These are phyloP conservation scores for Oreonectes daqikongensis DNA, from an alignment of 2,797 vertebrate genomes.

Conservation along the genomic window DNA sequence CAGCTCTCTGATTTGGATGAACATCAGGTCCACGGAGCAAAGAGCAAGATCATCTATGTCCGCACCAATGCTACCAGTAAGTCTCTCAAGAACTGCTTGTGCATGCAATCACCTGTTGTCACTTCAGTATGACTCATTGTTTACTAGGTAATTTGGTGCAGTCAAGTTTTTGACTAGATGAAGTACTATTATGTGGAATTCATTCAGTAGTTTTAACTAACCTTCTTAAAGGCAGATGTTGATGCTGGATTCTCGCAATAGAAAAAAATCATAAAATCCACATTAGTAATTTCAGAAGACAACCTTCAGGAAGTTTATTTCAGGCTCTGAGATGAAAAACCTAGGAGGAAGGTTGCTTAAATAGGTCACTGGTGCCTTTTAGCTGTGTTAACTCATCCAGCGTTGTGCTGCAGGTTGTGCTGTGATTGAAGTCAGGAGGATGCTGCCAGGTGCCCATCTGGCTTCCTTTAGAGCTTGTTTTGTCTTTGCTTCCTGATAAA, in stretches of 20 bases:
- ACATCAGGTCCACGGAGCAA: slow-evolving; percentile 89
- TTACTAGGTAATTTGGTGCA: too few relatives aligned
- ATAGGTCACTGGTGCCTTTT: neutral
- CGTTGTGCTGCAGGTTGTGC: neutral
- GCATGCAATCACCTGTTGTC: too few relatives aligned
- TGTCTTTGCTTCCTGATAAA: slow-evolving; percentile 57
- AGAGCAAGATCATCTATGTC: slow-evolving; percentile 94
- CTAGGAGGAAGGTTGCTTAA: slow-evolving; percentile 15
- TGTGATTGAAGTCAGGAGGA: neutral
- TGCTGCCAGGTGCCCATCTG: slow-evolving; percentile 56
- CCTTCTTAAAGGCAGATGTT: neutral
- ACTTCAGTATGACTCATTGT: too few relatives aligned
- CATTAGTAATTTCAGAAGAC: neutral
- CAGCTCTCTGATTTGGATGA: slow-evolving; percentile 93
- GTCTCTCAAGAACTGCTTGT: slow-evolving; percentile 60
- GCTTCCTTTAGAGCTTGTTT: slow-evolving; percentile 59
- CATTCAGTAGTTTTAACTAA: too few relatives aligned
- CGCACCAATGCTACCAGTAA: slow-evolving; percentile 93
- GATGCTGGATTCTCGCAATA: neutral
- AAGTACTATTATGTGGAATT: too few relatives aligned
- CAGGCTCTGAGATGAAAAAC: neutral
- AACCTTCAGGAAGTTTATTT: neutral
- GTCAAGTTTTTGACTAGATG: too few relatives aligned
- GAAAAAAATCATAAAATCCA: neutral
- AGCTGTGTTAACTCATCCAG: too few relatives aligned